phyloP scores from a whole-genome alignment of 2,888 invertebrate species.

The Rapana venosa region DNA sequence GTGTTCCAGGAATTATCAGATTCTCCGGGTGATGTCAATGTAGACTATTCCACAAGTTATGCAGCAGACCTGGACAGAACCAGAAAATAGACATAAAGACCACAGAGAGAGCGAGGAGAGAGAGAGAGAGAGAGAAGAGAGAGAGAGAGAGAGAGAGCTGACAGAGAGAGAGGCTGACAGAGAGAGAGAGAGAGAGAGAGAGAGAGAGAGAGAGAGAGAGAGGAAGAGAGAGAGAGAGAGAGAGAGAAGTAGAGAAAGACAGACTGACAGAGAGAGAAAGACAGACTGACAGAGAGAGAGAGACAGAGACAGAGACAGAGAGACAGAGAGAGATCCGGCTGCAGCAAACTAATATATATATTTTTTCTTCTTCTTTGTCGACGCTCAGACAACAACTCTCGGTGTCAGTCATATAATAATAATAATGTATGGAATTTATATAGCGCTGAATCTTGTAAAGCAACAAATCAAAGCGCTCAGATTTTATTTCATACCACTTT shows the following conservation, averaged over 20 bases:
- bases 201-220: constrained; percentile 36
- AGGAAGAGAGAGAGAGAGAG: constrained; percentile 27
- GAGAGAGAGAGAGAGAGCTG: neutral
- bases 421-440: too few relatives aligned
- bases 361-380: too few relatives aligned
- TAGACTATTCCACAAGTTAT: constrained; percentile 11
- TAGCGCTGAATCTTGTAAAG: too few relatives aligned
- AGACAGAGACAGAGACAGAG: neutral
- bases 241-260: neutral
- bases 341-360: too few relatives aligned
- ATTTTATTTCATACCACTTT: too few relatives aligned
- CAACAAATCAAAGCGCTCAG: too few relatives aligned
- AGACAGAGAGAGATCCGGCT: neutral
- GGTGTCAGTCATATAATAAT: too few relatives aligned
- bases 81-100: neutral
- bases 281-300: constrained; percentile 11
- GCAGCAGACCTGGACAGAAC: neutral
- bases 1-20: too few relatives aligned
- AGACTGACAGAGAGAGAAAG: constrained; percentile 34
- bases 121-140: constrained; percentile 1
- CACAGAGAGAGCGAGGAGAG: neutral
- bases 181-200: constrained; percentile 25
- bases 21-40: neutral
- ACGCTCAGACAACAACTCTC: too few relatives aligned
- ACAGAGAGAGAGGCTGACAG: neutral